Evolutionary conservation across 2,797 vertebrate species (phyloP).

Genomic region (Peromyscus nudipes): DNA sequence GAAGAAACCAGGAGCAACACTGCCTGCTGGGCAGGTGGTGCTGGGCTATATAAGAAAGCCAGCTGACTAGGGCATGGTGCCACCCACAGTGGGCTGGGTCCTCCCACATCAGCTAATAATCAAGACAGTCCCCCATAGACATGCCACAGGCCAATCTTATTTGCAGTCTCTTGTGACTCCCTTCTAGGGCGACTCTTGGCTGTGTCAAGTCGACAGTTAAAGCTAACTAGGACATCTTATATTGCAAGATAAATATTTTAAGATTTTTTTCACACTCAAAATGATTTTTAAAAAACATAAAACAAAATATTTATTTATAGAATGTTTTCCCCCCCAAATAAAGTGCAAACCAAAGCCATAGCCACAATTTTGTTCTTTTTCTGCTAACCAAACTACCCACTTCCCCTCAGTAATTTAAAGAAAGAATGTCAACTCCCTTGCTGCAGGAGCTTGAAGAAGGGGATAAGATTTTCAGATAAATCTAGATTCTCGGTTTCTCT

Average conservation of each 20-base stretch:
- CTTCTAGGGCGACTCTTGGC: background rate
- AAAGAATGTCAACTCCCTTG: constrained; percentile 1
- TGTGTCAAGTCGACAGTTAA: background rate
- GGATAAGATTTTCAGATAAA: constrained; percentile 40
- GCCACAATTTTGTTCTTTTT: constrained; percentile 30
- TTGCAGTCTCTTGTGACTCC: background rate
- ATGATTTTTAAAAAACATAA: background rate
- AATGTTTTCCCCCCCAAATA: background rate
- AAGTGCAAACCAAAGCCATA: background rate
- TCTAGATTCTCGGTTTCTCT: constrained; percentile 12
- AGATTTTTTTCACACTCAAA: background rate
- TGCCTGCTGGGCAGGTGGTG: background rate
- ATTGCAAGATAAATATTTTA: background rate
- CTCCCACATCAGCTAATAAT: background rate
- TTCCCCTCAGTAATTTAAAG: constrained; percentile 36
- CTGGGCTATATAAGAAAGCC: background rate
- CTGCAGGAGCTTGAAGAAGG: background rate
- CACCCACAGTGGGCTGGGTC: background rate
- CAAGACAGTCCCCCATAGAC: background rate
- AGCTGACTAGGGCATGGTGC: background rate
- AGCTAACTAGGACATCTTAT: background rate
- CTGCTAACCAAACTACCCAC: constrained; percentile 22
- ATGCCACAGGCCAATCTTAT: background rate
- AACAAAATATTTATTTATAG: background rate
- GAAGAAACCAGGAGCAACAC: background rate